Base-by-base conservation (phyloP, 1,140 invertebrate species). In the Berghia stephanieae region DNA sequence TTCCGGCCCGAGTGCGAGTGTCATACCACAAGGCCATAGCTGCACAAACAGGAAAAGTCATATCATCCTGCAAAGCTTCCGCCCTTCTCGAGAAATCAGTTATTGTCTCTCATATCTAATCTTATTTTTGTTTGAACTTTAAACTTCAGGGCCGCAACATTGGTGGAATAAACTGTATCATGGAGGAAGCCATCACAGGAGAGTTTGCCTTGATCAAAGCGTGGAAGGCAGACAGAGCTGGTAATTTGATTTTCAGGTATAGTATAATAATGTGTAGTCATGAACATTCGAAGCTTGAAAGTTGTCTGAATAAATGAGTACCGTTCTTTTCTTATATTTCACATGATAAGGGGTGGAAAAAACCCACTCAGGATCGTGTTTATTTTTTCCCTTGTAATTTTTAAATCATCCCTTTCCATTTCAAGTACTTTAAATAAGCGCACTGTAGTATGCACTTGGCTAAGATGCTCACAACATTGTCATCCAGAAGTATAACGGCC, bases 141-240 rank as follows among this genome's bases (percentile, higher is more conserved):
- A n/a, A n/a, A 74, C 82, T 84, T 13, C 79, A 93, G 88, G 85
- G 92, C 0, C 91, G 95, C 80, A 86, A 91, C 27, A 98, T 98
- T 84, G 92, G 96, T 88, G 97, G 96, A 0, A 91, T 92, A 77
- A 89, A 95, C 69, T 99, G 96, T 86, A 94, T 99, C 5, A 91
- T 99, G 92, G 98, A 99, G 90, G 93, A 95, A 87, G 95, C 96
- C 0, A 99, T 99, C 43, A 96, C 93, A 40, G 98, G 96, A 16
- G 98, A 99, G 88, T 99, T 94, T 92, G 95, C 98, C 0, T 91
- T 99, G 2, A 92, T 99, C 1, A 99, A 99, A 91, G 98, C 96
- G 0, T 98, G 96, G 93, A 98, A 98, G 88, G 97, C 97, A 31
- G 98, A 99, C 90, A 93, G 92, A 81, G 89, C 92, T 57, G 98